Conservation (phyloP, 2,113 vertebrate genomes). For the Barbus barbus region DNA sequence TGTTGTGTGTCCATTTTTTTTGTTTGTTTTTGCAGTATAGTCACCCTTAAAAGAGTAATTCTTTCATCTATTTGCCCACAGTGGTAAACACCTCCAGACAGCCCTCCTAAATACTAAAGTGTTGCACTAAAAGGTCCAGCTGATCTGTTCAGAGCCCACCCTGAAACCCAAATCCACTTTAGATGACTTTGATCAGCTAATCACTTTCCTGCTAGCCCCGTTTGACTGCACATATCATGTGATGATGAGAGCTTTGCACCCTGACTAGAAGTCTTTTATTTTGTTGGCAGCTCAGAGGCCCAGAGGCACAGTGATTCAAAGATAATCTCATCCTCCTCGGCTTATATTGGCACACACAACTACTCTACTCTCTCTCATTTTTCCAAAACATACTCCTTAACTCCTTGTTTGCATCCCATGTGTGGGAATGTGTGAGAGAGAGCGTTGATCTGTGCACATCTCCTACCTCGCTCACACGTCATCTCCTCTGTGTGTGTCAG, state of each 20-base stretch:
- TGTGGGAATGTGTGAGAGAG: neutral
- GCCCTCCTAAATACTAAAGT: slow-evolving; percentile 1
- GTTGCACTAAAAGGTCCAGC: slow-evolving; percentile 1
- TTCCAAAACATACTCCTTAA: slow-evolving; percentile 23
- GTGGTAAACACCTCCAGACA: neutral
- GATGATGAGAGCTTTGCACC: slow-evolving; percentile 47
- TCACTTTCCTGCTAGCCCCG: slow-evolving; percentile 14
- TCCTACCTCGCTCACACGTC: neutral
- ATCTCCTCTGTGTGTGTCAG: neutral
- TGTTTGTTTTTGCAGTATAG: too few relatives aligned
- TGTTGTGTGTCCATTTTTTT: too few relatives aligned
- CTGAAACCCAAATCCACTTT: slow-evolving; percentile 51
- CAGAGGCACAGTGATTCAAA: neutral
- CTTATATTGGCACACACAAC: slow-evolving; percentile 19
- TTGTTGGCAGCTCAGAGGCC: neutral
- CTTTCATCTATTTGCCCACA: neutral
- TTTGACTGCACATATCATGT: slow-evolving; percentile 48
- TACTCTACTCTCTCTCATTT: neutral
- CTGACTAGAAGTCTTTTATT: slow-evolving; percentile 31
- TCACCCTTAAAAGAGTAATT: neutral
- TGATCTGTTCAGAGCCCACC: slow-evolving; percentile 14
- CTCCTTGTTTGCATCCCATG: slow-evolving; percentile 4
- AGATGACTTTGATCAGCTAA: slow-evolving; percentile 54
- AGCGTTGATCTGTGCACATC: neutral
- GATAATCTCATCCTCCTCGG: neutral